A percentile compares a stretch with the other conserved stretches of the same genome.
Conservation (phyloP, 2,888 invertebrate genomes). For the Spicauda simplicius region DNA sequence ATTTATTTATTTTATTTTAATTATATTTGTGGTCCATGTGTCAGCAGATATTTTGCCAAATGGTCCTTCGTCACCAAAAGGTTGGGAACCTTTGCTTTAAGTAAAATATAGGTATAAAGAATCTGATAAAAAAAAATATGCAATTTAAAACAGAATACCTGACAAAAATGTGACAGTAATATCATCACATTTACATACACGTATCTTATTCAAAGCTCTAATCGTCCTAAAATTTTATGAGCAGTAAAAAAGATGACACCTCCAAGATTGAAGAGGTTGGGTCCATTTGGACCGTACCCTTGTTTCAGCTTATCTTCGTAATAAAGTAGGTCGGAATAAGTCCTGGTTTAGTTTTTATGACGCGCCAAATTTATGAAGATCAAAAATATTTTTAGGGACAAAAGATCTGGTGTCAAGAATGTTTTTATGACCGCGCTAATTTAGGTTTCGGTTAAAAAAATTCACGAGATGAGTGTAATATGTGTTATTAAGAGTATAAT, state of each 20-base stretch:
- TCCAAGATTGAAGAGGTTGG: background rate
- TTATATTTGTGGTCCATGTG: too few relatives aligned
- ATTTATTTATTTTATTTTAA: too few relatives aligned
- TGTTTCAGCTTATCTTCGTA: slow-evolving; percentile 12
- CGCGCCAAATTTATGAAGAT: slow-evolving; percentile 6
- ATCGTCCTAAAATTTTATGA: slow-evolving; percentile 3
- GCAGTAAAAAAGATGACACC: slow-evolving; percentile 4
- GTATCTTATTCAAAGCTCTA: background rate
- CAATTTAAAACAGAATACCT: too few relatives aligned
- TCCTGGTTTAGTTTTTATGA: slow-evolving; percentile 10
- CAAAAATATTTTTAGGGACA: slow-evolving; percentile 8
- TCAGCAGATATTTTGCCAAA: too few relatives aligned
- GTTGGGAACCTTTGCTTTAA: too few relatives aligned
- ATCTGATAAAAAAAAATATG: too few relatives aligned
- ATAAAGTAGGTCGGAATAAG: slow-evolving; percentile 13
- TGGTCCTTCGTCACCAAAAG: too few relatives aligned
- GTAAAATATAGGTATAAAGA: too few relatives aligned
- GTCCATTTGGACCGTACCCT: background rate
- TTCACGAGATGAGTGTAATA: background rate
- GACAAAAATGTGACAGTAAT: too few relatives aligned
- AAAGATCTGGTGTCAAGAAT: background rate
- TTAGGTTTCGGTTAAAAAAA: background rate
- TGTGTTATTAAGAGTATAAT: too few relatives aligned
- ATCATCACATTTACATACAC: too few relatives aligned
- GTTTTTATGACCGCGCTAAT: background rate